Evolutionary conservation across 1,140 invertebrate species (phyloP).

Genomic region (Magallana ariakensis): DNA sequence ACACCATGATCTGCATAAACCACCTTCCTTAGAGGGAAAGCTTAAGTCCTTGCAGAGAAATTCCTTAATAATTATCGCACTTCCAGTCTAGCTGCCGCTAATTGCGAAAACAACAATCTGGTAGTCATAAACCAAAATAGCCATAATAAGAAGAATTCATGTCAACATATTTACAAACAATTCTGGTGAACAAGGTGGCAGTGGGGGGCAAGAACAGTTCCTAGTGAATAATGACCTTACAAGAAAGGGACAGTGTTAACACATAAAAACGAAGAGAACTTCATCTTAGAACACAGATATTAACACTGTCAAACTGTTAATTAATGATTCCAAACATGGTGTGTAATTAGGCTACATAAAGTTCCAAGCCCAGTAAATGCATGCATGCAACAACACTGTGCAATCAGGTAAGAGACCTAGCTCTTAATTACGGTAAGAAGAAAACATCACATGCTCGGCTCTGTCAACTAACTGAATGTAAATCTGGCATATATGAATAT

Average conservation of each 20-base stretch:
- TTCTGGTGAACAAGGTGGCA: not conserved
- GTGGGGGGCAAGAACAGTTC: not conserved
- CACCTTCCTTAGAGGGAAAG: not conserved
- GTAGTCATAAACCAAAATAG: conserved; percentile 7
- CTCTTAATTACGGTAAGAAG: not conserved
- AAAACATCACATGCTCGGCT: not conserved
- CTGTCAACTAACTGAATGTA: not conserved
- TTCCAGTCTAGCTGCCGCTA: not conserved
- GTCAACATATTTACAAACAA: not conserved
- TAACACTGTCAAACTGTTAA: too few species aligned
- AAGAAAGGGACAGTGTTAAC: too few species aligned
- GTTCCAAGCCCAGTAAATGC: too few species aligned
- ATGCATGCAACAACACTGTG: not conserved
- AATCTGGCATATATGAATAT: not conserved
- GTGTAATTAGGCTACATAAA: too few species aligned
- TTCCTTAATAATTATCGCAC: not conserved
- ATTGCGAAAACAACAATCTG: not conserved
- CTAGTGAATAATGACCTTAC: too few species aligned
- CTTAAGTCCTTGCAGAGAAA: not conserved
- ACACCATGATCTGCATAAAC: not conserved
- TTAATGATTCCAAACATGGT: not conserved
- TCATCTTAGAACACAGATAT: too few species aligned
- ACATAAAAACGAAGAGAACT: too few species aligned
- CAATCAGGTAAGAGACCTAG: not conserved
- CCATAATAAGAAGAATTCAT: not conserved